phyloP scores from a whole-genome alignment of 2,797 vertebrate species.

The Hypotaenidia philippensis region DNA sequence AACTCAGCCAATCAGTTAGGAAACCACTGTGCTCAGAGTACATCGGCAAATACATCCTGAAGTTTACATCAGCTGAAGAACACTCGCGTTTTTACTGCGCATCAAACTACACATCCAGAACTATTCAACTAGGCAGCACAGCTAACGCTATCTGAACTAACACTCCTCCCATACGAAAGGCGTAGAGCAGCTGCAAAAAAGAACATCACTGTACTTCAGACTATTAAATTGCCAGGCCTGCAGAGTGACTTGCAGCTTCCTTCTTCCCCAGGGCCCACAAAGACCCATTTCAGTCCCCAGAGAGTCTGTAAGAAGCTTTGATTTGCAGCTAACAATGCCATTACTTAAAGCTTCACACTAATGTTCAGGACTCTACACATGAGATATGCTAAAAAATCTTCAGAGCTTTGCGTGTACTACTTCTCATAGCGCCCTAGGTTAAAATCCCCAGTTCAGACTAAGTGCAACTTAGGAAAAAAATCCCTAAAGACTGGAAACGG shows the following conservation, averaged over 20 bases:
- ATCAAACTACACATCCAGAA: background rate
- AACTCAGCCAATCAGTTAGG: background rate
- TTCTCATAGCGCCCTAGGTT: background rate
- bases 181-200: conserved; percentile 89
- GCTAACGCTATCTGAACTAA: conserved; percentile 59
- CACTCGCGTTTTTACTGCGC: background rate
- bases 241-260: conserved; percentile 85
- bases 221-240: conserved; percentile 75
- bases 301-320: conserved; percentile 75
- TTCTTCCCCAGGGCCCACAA: conserved; percentile 79
- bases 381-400: conserved; percentile 42
- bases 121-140: conserved; percentile 39
- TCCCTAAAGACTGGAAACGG: background rate
- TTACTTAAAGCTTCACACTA: conserved; percentile 71
- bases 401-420: conserved; percentile 30
- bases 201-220: conserved; percentile 82
- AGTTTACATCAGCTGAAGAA: background rate
- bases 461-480: background rate
- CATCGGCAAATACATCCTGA: background rate
- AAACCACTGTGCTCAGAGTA: background rate
- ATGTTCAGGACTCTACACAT: conserved; percentile 60
- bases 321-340: conserved; percentile 79
- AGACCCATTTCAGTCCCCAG: conserved; percentile 74
- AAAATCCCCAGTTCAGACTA: conserved; percentile 16
- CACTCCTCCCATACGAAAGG: conserved; percentile 78